Evolutionary conservation across 2,113 vertebrate species (phyloP).

Genomic region (Ctenomys sociabilis): DNA sequence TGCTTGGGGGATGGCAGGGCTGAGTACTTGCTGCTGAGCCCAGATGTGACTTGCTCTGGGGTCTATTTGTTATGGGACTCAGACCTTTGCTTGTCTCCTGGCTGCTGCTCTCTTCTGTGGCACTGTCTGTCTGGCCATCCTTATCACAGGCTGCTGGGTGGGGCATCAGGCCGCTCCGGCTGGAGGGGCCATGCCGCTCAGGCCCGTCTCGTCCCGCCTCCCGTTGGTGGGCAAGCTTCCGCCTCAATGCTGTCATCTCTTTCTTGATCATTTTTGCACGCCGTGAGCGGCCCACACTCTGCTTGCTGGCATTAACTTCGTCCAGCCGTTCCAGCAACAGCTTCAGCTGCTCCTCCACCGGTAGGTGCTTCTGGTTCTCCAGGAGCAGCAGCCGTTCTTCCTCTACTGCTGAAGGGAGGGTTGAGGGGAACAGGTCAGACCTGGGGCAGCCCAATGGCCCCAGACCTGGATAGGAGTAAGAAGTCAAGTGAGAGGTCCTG

Average conservation of each 20-base stretch:
- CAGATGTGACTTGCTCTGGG: slow-evolving; percentile 56
- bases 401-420: slow-evolving; percentile 83
- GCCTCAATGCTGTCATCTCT: slow-evolving; percentile 95
- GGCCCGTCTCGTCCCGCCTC: slow-evolving; percentile 89
- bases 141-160: slow-evolving; percentile 89
- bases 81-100: slow-evolving; percentile 95
- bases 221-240: slow-evolving; percentile 95
- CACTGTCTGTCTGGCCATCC: slow-evolving; percentile 92
- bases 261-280: slow-evolving; percentile 97
- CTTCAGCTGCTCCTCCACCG: slow-evolving; percentile 96
- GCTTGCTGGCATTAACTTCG: slow-evolving; percentile 93
- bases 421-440: slow-evolving; percentile 43
- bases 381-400: slow-evolving; percentile 89
- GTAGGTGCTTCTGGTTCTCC: slow-evolving; percentile 93
- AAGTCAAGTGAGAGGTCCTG: neutral
- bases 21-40: slow-evolving; percentile 38
- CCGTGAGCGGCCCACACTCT: slow-evolving; percentile 95
- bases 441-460: slow-evolving; percentile 28
- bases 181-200: slow-evolving; percentile 84
- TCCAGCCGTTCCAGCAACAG: slow-evolving; percentile 92
- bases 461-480: slow-evolving; percentile 17
- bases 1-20: slow-evolving; percentile 39
- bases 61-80: slow-evolving; percentile 58
- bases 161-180: slow-evolving; percentile 85
- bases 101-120: slow-evolving; percentile 98